Percentiles rank a stretch among this genome's conserved stretches.
phyloP scores from a whole-genome alignment of 2,888 invertebrate species.

The Sepiola atlantica region DNA sequence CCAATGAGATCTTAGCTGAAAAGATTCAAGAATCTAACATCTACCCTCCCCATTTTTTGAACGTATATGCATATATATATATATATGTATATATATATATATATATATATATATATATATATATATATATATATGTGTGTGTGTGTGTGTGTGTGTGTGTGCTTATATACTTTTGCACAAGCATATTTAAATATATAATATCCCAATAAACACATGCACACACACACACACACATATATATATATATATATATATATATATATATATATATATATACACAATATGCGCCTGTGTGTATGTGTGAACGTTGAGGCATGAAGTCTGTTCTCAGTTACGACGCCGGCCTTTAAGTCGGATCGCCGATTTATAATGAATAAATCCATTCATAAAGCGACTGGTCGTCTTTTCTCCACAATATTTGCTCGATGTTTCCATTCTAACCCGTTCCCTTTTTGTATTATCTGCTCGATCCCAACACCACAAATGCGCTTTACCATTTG shows the following conservation, averaged over 20 bases:
- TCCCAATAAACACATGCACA: neutral
- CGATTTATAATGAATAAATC: neutral
- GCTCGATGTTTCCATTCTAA: neutral
- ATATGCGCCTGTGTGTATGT: neutral
- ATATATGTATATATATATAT: neutral
- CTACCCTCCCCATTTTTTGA: too few relatives aligned
- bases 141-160: neutral
- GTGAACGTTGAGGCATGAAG: neutral
- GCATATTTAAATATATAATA: too few relatives aligned
- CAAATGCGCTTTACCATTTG: neutral
- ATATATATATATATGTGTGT: neutral
- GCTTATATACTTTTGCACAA: neutral
- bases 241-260: neutral
- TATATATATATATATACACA: too few relatives aligned
- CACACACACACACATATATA: neutral
- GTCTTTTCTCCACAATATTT: neutral
- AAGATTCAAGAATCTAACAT: too few relatives aligned
- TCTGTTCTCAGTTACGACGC: neutral
- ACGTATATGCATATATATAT: too few relatives aligned
- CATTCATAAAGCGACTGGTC: neutral
- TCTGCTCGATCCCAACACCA: neutral
- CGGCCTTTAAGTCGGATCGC: neutral
- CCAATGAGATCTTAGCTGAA: too few relatives aligned
- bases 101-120: too few relatives aligned
- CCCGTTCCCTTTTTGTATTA: neutral